Conservation (phyloP, 1,140 invertebrate genomes). For the Neelides sp. region DNA sequence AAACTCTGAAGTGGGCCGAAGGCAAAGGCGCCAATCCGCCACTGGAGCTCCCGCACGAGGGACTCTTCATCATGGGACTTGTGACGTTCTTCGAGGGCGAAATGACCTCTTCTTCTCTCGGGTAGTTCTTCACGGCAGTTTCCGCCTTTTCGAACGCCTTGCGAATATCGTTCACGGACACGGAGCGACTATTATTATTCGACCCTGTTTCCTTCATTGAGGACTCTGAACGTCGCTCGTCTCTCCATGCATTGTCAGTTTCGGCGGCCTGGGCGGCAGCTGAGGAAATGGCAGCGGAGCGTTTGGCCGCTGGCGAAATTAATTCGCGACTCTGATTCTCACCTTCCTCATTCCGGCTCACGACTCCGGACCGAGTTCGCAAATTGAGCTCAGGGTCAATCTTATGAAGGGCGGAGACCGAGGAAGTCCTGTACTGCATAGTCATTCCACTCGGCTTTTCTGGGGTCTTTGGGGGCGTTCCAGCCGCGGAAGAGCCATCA, state of each 20-base stretch:
- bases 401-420: not conserved
- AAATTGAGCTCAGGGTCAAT: constrained; percentile 6
- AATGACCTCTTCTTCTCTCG: constrained; percentile 21
- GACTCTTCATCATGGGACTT: constrained; percentile 10
- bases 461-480: constrained; percentile 3
- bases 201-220: too few relatives aligned
- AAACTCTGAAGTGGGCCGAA: constrained; percentile 29
- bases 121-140: constrained; percentile 22
- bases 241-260: not conserved
- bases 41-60: too few relatives aligned
- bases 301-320: too few relatives aligned
- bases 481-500: constrained; percentile 23
- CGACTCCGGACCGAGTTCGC: constrained; percentile 26
- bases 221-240: too few relatives aligned
- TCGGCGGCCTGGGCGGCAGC: constrained; percentile 16
- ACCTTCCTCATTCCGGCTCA: too few relatives aligned
- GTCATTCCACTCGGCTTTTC: not conserved
- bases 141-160: constrained; percentile 47
- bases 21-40: constrained; percentile 24
- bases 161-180: constrained; percentile 47
- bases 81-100: not conserved
- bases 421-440: not conserved
- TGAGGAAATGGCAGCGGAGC: constrained; percentile 5
- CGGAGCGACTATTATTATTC: constrained; percentile 21
- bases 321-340: too few relatives aligned